Evolutionary conservation across 2,113 vertebrate species (phyloP), one percentile per base, ranked within the genome.

Genomic region (Numenius arquata): DNA sequence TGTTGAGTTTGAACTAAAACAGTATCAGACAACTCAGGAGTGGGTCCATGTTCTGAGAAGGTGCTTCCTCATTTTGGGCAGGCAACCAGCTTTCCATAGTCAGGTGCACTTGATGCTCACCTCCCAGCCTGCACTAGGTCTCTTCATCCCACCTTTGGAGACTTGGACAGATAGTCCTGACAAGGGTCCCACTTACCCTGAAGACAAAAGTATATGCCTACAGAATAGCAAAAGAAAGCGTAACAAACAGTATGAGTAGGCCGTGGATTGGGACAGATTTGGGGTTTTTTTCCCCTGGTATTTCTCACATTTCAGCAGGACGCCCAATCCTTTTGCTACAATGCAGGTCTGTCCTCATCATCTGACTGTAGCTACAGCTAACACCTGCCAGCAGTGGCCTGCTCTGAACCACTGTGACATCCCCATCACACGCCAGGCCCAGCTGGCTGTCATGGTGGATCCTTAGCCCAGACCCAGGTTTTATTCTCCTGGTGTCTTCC

Each of bases 371-470:
- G 26, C 38, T 73, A 16, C 50, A 63, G 55, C 10, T 56, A 38
- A 6, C 16, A 23, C 16, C 25, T 61, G 50, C 27, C 30, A 59
- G 40, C 17, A 40, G 48, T 26, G 36, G 13, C 40, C 34, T 4
- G 0, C 38, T 72, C 56, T 45, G 41, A 86, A 21, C 18, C 34
- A 27, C 50, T 0, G 0, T 8, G 5, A 45, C 56, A 61, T 10
- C 67, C 32, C 9, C 2, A 15, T 8, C 43, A 20, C 13, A 2
- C 0, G 4, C 32, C 56, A 89, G 26, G 1, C 30, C 15, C 8
- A 5, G 5, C 20, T 38, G 38, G 43, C 53, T 55, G 25, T 26
- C 25, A 3, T 21, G 17, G 5, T 52, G 32, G 40, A 47, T 45
- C 63, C 53, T 89, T n/a, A 50, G 59, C 45, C 38, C 53, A 50